A percentile compares a stretch with the other conserved stretches of the same genome.
Evolutionary conservation across 2,797 vertebrate genomes (phyloP).

Genomic region (Eospalax fontanierii): DNA sequence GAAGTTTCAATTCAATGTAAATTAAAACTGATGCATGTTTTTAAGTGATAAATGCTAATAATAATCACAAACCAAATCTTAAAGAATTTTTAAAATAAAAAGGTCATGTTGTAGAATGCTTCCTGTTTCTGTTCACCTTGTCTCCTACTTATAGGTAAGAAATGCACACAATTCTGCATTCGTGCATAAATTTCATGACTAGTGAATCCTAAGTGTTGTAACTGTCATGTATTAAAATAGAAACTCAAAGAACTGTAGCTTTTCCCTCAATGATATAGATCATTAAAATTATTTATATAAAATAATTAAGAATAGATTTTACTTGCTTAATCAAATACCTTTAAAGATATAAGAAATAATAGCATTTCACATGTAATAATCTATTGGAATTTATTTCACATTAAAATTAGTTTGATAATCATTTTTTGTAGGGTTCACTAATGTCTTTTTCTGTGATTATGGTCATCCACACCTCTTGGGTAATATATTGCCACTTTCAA

Average conservation of each 20-base stretch:
- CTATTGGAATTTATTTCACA: neutral
- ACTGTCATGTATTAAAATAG: neutral
- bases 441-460: neutral
- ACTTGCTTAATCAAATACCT: neutral
- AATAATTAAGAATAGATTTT: conserved; percentile 25
- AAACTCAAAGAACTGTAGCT: no score
- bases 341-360: no score
- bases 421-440: neutral
- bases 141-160: neutral
- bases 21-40: neutral
- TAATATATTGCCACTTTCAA: neutral
- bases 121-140: neutral
- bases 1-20: neutral
- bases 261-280: no score
- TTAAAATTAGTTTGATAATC: neutral
- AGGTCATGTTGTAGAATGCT: neutral
- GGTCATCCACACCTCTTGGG: neutral
- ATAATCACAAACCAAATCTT: neutral
- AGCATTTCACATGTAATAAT: neutral
- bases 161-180: neutral
- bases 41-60: neutral
- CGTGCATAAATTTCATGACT: neutral
- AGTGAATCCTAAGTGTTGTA: neutral
- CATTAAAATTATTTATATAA: no score
- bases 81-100: neutral